phyloP scores from a whole-genome alignment of 2,113 vertebrate species.

The Vidua macroura region DNA sequence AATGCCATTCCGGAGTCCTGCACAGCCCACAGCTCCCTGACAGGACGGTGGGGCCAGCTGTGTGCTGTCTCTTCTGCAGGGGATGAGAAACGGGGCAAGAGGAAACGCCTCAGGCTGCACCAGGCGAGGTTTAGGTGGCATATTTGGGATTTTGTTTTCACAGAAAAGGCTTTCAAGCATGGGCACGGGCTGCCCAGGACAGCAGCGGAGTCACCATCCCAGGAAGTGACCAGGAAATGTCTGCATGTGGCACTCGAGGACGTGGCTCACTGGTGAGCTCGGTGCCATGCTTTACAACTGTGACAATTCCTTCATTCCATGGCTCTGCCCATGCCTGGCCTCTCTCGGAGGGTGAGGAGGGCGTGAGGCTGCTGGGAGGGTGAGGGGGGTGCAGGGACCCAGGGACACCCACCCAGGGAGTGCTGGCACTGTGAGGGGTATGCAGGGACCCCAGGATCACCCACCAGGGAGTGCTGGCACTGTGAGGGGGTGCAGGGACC shows the following conservation, averaged over 20 bases:
- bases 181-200: neutral
- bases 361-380: neutral
- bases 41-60: neutral
- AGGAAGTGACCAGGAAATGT: neutral
- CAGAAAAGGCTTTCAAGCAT: neutral
- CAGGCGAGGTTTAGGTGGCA: neutral
- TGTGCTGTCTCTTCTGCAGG: neutral
- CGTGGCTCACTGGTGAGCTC: accelerated
- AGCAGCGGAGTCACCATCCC: neutral
- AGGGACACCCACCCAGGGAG: accelerated
- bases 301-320: neutral
- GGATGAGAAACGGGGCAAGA: neutral
- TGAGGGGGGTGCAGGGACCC: neutral
- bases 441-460: neutral
- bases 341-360: neutral
- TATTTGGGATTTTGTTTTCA: neutral
- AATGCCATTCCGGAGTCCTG: neutral
- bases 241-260: neutral
- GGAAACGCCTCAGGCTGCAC: neutral
- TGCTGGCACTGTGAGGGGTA: neutral
- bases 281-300: accelerated
- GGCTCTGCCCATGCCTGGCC: neutral
- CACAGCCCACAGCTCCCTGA: neutral
- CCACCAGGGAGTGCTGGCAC: neutral
- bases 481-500: too few relatives aligned